These are phyloP conservation scores for Alces alces DNA, from an alignment of 2,113 vertebrate genomes.

Conservation along the genomic window DNA sequence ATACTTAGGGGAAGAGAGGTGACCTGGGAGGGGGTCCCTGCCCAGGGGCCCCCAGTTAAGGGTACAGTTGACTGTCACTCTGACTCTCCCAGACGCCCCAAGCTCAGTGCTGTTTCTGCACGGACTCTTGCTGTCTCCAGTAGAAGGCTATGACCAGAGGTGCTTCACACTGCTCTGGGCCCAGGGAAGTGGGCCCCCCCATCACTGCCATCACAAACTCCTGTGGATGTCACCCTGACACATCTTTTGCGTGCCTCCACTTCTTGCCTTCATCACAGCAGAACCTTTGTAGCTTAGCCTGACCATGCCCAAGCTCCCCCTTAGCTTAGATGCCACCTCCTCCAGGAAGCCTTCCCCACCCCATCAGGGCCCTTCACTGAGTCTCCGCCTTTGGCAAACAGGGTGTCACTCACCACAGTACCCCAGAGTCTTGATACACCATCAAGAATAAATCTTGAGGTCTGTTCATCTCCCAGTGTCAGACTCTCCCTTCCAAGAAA, in stretches of 20 bases:
- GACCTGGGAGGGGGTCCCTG: background rate
- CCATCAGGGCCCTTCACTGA: background rate
- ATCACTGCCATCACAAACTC: background rate
- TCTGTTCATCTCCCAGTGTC: too few species aligned
- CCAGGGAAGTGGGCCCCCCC: background rate
- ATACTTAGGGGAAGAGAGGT: background rate
- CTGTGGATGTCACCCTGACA: accelerated
- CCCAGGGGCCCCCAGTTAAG: background rate
- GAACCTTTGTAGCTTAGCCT: background rate
- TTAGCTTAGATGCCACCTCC: background rate
- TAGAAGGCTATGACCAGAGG: background rate
- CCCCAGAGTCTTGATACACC: accelerated
- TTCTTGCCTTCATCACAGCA: background rate
- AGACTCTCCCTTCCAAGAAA: background rate
- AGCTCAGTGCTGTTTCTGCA: background rate
- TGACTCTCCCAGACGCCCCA: background rate
- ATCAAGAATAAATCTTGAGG: background rate
- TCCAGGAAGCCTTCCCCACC: background rate
- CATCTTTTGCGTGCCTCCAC: accelerated
- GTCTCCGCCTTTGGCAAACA: background rate
- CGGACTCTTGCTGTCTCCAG: accelerated
- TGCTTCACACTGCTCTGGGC: background rate
- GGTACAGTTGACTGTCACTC: background rate
- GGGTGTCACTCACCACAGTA: background rate
- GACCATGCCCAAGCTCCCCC: background rate